Percentiles rank a stretch among this genome's conserved stretches.
phyloP scores from a whole-genome alignment of 2,888 invertebrate species.

The Andrena praecox region DNA sequence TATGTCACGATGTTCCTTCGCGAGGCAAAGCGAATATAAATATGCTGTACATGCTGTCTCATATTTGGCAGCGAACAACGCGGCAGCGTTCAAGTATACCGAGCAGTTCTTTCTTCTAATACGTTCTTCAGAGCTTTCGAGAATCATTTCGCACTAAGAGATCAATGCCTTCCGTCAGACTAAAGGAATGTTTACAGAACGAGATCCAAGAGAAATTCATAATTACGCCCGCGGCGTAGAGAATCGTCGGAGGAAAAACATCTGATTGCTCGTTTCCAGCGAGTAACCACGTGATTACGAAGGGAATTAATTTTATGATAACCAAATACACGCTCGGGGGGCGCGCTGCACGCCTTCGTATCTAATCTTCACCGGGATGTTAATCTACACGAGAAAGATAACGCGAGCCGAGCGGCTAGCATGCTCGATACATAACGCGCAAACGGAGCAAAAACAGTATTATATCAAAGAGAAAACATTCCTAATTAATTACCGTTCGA shows the following conservation, averaged over 20 bases:
- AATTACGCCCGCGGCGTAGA: neutral
- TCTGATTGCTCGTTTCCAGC: conserved; percentile 35
- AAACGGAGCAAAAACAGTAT: neutral
- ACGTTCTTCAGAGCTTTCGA: too few relatives aligned
- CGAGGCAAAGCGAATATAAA: neutral
- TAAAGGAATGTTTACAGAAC: neutral
- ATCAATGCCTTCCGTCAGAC: neutral
- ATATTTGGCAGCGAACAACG: neutral
- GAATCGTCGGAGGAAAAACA: conserved; percentile 4
- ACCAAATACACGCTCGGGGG: conserved; percentile 12
- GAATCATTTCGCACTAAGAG: neutral
- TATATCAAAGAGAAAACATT: conserved; percentile 49
- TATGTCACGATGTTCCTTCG: conserved; percentile 36
- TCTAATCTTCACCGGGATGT: conserved; percentile 75
- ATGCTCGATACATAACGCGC: conserved; percentile 23
- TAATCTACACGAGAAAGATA: conserved; percentile 69
- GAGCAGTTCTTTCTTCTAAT: too few relatives aligned
- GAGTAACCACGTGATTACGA: conserved; percentile 47
- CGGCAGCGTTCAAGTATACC: too few relatives aligned
- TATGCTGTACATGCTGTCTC: neutral
- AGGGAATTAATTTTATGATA: conserved; percentile 56
- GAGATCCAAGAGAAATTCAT: conserved; percentile 12
- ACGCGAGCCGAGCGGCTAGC: conserved; percentile 18
- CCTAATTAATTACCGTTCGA: conserved; percentile 18
- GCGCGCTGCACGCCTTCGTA: conserved; percentile 46